A percentile compares a stretch with the other conserved stretches of the same genome.
Conservation (phyloP, 1,140 invertebrate genomes). For the Dendrolimus punctatus region DNA sequence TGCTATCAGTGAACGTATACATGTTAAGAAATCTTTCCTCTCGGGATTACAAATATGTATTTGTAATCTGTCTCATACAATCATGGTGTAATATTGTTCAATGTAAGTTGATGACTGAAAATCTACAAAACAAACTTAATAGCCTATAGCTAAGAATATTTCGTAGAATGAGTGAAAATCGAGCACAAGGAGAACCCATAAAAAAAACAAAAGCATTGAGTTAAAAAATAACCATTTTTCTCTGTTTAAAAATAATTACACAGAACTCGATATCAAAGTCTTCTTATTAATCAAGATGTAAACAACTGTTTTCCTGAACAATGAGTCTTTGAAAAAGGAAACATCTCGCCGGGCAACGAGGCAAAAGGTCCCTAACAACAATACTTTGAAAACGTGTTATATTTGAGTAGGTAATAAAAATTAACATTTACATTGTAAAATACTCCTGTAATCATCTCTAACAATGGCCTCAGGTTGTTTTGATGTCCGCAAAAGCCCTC, state of each 20-base stretch:
- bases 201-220: conserved; percentile 2
- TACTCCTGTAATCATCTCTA: conserved; percentile 56
- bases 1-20: no score
- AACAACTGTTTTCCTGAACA: not conserved
- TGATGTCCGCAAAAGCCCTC: conserved; percentile 56
- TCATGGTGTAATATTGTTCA: no score
- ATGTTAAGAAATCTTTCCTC: no score
- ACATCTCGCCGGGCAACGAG: conserved; percentile 26
- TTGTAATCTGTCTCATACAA: no score
- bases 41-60: no score
- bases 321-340: conserved; percentile 16
- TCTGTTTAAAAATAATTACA: no score
- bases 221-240: conserved; percentile 4
- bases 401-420: conserved; percentile 52
- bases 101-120: no score
- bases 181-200: not conserved
- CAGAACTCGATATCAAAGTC: not conserved
- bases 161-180: no score
- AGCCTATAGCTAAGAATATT: no score
- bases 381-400: conserved; percentile 43
- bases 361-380: conserved; percentile 30
- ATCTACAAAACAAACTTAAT: no score
- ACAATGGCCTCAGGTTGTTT: conserved; percentile 60
- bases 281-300: conserved; percentile 2
- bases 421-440: conserved; percentile 62